These are phyloP conservation scores for Encarsia formosa DNA, from an alignment of 2,888 invertebrate genomes.

Conservation along the genomic window DNA sequence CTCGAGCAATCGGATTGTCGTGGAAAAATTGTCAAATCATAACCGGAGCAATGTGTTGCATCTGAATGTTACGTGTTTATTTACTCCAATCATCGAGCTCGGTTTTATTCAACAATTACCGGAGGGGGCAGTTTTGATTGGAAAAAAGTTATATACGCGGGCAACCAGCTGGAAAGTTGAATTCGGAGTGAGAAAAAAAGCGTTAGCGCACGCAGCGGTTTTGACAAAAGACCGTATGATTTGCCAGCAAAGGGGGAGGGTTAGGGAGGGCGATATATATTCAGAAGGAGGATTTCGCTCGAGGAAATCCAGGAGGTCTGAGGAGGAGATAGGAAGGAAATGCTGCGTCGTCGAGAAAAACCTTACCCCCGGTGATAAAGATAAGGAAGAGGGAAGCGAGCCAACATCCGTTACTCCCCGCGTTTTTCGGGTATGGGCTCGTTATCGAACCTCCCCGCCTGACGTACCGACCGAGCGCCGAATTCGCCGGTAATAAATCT, in stretches of 20 bases:
- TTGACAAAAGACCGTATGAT: constrained; percentile 16
- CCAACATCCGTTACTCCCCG: constrained; percentile 29
- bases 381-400: constrained; percentile 17
- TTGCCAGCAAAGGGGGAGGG: neutral
- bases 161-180: no score
- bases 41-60: no score
- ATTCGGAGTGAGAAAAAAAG: neutral
- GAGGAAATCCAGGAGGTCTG: constrained; percentile 16
- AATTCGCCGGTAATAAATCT: neutral
- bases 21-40: no score
- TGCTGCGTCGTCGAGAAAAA: neutral
- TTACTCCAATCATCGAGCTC: no score
- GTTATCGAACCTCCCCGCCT: constrained; percentile 16
- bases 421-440: constrained; percentile 33
- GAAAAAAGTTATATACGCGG: no score
- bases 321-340: neutral
- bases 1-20: no score
- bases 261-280: neutral
- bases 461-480: neutral
- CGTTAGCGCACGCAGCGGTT: constrained; percentile 1
- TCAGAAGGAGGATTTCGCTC: constrained; percentile 8
- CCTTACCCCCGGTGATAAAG: constrained; percentile 20
- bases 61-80: no score
- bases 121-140: no score
- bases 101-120: no score